Percentiles rank a stretch among this genome's conserved stretches.
phyloP scores from a whole-genome alignment of 2,113 vertebrate species.

The Dendropsophus ebraccatus region DNA sequence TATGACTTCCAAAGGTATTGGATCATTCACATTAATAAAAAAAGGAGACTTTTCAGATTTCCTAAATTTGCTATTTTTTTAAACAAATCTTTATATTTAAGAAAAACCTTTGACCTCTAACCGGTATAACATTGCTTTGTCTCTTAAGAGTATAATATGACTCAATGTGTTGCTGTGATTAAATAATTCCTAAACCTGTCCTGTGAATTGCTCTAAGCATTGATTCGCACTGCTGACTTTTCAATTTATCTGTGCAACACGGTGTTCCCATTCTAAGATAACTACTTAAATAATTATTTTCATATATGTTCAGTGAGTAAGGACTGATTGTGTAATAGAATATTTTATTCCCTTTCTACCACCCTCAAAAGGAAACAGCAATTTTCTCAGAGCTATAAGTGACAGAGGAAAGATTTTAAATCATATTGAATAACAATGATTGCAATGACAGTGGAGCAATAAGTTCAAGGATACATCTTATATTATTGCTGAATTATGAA shows the following conservation, averaged over 20 bases:
- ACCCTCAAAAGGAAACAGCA: neutral
- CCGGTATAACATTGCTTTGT: neutral
- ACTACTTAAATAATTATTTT: conserved; percentile 38
- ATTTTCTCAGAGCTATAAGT: conserved; percentile 6
- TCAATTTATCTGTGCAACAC: conserved; percentile 27
- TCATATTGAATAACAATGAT: conserved; percentile 40
- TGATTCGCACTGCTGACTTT: conserved; percentile 32
- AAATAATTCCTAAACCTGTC: conserved; percentile 6
- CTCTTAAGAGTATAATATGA: neutral
- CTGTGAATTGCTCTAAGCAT: conserved; percentile 13
- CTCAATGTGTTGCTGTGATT: neutral
- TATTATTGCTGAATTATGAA: conserved; percentile 39
- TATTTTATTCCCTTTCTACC: neutral
- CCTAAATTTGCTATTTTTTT: no score
- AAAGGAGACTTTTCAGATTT: no score
- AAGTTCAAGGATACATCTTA: conserved; percentile 27
- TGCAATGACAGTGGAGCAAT: neutral
- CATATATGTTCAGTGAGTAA: conserved; percentile 37
- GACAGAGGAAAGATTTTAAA: conserved; percentile 30
- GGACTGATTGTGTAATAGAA: conserved; percentile 1
- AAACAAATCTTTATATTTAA: no score
- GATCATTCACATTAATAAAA: no score
- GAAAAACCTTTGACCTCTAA: neutral
- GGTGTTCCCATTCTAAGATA: conserved; percentile 5
- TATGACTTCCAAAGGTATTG: no score